Evolutionary conservation across 2,888 invertebrate genomes (phyloP).

Genomic region (Cremastobaeus sp.): DNA sequence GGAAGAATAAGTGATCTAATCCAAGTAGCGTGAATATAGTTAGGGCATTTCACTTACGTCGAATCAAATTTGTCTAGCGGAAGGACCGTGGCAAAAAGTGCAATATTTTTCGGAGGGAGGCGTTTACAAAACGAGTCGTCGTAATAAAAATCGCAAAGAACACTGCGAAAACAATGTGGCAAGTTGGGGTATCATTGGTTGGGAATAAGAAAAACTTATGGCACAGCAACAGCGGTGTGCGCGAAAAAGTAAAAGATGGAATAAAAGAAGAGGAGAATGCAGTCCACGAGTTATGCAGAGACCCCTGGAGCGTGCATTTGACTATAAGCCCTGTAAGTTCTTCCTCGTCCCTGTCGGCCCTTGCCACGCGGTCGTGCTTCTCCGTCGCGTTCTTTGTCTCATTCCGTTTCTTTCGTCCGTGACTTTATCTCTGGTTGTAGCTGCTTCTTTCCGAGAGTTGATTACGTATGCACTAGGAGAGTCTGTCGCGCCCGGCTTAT

Average conservation of each 20-base stretch:
- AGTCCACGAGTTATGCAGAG: constrained; percentile 74
- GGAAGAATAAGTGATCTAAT: too few relatives aligned
- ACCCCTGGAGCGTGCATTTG: constrained; percentile 72
- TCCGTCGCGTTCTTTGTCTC: constrained; percentile 55
- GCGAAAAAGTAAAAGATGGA: constrained; percentile 67
- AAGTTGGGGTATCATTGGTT: constrained; percentile 34
- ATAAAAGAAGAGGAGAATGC: constrained; percentile 71
- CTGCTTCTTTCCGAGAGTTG: constrained; percentile 69
- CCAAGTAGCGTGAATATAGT: too few relatives aligned
- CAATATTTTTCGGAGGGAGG: too few relatives aligned
- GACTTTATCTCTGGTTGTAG: constrained; percentile 69
- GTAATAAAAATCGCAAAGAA: too few relatives aligned
- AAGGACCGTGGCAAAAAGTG: too few relatives aligned
- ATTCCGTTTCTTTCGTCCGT: constrained; percentile 59
- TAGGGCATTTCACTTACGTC: too few relatives aligned
- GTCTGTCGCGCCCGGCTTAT: constrained; percentile 66
- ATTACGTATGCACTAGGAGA: constrained; percentile 71
- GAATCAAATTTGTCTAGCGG: too few relatives aligned
- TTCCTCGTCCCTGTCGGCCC: constrained; percentile 62
- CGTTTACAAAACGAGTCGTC: too few relatives aligned
- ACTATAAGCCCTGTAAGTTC: constrained; percentile 68
- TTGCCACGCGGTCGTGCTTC: constrained; percentile 56
- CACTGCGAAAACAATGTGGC: constrained; percentile 6
- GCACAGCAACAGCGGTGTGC: constrained; percentile 21
- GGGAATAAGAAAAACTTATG: constrained; percentile 42